Evolutionary conservation across 2,797 vertebrate species (phyloP).

Genomic region (Neoniphon sammara): DNA sequence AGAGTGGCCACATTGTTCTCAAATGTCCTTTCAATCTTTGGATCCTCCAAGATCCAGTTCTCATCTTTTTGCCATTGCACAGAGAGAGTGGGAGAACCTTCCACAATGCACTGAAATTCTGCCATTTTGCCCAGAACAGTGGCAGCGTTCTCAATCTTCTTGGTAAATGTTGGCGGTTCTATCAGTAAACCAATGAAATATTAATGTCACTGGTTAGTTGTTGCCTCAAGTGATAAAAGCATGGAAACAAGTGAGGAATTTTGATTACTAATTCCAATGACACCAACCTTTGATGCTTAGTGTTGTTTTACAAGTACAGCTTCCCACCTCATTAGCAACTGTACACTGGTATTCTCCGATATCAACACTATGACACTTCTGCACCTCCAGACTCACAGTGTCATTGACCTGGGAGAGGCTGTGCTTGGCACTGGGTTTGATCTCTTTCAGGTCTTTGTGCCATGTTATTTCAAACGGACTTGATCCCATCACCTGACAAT

Average conservation of each 20-base stretch:
- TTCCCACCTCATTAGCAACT: slow-evolving; percentile 93
- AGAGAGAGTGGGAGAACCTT: slow-evolving; percentile 89
- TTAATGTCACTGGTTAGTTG: background rate
- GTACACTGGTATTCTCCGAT: slow-evolving; percentile 94
- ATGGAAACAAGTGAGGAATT: background rate
- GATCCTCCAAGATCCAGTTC: slow-evolving; percentile 90
- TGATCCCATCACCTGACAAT: slow-evolving; percentile 90
- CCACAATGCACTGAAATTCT: slow-evolving; percentile 87
- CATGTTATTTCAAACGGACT: slow-evolving; percentile 92
- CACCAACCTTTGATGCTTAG: slow-evolving; percentile 95
- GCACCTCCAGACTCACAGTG: slow-evolving; percentile 87
- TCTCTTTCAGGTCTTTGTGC: slow-evolving; percentile 93
- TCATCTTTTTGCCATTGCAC: slow-evolving; percentile 97
- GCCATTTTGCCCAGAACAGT: slow-evolving; percentile 88
- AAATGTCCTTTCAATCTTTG: slow-evolving; percentile 88
- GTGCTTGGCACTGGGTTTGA: slow-evolving; percentile 93
- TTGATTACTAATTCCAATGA: background rate
- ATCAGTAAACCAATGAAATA: slow-evolving; percentile 59
- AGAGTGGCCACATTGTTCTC: slow-evolving; percentile 88
- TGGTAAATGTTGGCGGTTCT: slow-evolving; percentile 93
- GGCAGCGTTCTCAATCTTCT: slow-evolving; percentile 89
- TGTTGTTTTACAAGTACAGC: slow-evolving; percentile 87
- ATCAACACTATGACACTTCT: slow-evolving; percentile 89
- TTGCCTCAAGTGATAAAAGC: slow-evolving; percentile 28
- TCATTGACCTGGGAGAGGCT: slow-evolving; percentile 83